Conservation (phyloP, 2,113 vertebrate genomes). For the Meriones unguiculatus region DNA sequence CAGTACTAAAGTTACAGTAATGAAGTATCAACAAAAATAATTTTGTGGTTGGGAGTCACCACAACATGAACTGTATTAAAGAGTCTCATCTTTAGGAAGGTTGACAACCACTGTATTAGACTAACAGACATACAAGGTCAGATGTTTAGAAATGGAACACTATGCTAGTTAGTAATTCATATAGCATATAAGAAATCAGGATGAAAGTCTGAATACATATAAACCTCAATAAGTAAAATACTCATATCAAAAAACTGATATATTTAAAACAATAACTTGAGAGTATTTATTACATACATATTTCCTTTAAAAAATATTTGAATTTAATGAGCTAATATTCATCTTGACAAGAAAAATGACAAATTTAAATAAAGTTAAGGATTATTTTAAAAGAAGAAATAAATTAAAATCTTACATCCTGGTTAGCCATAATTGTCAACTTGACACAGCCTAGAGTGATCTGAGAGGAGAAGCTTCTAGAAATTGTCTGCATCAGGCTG, state of each 20-base stretch:
- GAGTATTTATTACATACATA: background rate
- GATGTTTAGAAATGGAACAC: background rate
- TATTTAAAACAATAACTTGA: background rate
- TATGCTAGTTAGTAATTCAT: background rate
- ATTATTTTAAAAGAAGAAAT: background rate
- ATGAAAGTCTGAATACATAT: background rate
- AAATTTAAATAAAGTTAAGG: background rate
- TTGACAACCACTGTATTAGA: background rate
- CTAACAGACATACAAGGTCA: background rate
- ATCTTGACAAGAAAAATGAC: background rate
- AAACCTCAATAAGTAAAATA: background rate
- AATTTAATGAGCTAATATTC: background rate
- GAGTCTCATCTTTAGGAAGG: background rate
- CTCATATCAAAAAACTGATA: background rate
- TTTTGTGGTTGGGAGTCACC: background rate
- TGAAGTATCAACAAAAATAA: background rate
- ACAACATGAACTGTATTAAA: background rate
- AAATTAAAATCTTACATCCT: background rate
- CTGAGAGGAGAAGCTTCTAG: background rate
- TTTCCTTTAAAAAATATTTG: background rate
- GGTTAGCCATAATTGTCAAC: background rate
- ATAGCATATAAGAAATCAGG: background rate
- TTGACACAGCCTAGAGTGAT: background rate
- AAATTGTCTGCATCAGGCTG: background rate
- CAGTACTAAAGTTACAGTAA: background rate